phyloP scores from a whole-genome alignment of 2,797 vertebrate genomes.

The Microcaecilia unicolor region DNA sequence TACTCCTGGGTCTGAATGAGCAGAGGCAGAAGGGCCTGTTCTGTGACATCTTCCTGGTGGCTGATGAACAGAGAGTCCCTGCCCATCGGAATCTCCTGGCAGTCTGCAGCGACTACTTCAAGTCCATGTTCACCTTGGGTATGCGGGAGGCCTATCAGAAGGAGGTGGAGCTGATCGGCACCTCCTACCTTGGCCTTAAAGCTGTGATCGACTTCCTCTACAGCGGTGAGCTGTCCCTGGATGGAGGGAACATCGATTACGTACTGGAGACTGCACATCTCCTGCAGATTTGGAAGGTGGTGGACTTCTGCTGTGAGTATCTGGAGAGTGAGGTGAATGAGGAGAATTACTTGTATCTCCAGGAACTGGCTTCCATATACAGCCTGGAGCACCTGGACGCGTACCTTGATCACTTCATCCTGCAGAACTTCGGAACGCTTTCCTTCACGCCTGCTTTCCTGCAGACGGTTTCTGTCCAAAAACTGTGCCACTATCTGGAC shows the following conservation, averaged over 20 bases:
- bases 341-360: conserved; percentile 87
- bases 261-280: conserved; percentile 85
- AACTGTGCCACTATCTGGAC: conserved; percentile 74
- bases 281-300: conserved; percentile 83
- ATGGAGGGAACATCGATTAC: conserved; percentile 77
- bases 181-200: conserved; percentile 77
- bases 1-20: conserved; percentile 78
- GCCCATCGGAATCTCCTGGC: conserved; percentile 85
- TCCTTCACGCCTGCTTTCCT: conserved; percentile 77
- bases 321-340: conserved; percentile 82
- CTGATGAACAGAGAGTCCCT: conserved; percentile 62
- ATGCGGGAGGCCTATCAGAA: conserved; percentile 85
- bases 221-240: conserved; percentile 72
- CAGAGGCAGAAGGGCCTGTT: conserved; percentile 74
- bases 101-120: conserved; percentile 86
- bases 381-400: conserved; percentile 77
- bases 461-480: conserved; percentile 65
- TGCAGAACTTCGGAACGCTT: conserved; percentile 69
- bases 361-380: conserved; percentile 84
- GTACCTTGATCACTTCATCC: conserved; percentile 79
- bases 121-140: conserved; percentile 91
- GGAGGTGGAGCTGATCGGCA: conserved; percentile 81
- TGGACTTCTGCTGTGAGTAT: conserved; percentile 93
- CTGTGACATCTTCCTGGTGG: conserved; percentile 84
- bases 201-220: conserved; percentile 88